A percentile compares a stretch with the other conserved stretches of the same genome.
phyloP scores from a whole-genome alignment of 2,113 vertebrate genomes.

The Pseudopipra pipra region DNA sequence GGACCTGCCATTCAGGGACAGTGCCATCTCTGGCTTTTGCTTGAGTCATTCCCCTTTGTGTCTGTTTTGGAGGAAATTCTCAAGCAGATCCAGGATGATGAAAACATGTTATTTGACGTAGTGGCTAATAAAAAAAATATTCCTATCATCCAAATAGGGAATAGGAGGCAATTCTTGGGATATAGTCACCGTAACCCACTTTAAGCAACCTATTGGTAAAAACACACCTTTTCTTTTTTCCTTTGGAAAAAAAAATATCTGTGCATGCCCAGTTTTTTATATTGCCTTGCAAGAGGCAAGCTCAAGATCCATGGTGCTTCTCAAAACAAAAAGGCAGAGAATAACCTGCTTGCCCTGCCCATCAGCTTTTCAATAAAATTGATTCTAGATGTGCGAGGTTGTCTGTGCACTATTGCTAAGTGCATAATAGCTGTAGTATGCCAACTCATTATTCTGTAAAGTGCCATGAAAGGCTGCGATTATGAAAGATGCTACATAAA shows the following conservation, averaged over 20 bases:
- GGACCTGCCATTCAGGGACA: not conserved
- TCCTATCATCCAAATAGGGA: not conserved
- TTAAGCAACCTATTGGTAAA: not conserved
- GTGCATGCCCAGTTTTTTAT: not conserved
- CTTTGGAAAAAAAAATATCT: not conserved
- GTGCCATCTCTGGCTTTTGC: not conserved
- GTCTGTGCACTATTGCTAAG: not conserved
- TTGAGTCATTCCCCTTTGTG: not conserved
- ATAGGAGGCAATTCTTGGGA: not conserved
- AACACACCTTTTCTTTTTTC: not conserved
- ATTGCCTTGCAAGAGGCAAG: not conserved
- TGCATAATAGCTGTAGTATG: slow-evolving; percentile 30
- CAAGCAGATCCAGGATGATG: not conserved
- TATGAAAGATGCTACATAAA: not conserved
- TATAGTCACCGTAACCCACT: not conserved
- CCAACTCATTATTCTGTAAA: slow-evolving; percentile 43
- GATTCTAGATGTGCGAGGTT: slow-evolving; percentile 13
- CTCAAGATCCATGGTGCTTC: not conserved
- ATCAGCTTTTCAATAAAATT: slow-evolving; percentile 23
- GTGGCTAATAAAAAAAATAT: not conserved
- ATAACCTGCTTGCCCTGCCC: not conserved
- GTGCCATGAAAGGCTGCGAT: not conserved
- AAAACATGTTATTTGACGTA: not conserved
- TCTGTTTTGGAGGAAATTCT: not conserved
- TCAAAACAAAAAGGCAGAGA: slow-evolving; percentile 29